Conservation (phyloP, 1,140 invertebrate genomes). For the Cyclargus thomasi region DNA sequence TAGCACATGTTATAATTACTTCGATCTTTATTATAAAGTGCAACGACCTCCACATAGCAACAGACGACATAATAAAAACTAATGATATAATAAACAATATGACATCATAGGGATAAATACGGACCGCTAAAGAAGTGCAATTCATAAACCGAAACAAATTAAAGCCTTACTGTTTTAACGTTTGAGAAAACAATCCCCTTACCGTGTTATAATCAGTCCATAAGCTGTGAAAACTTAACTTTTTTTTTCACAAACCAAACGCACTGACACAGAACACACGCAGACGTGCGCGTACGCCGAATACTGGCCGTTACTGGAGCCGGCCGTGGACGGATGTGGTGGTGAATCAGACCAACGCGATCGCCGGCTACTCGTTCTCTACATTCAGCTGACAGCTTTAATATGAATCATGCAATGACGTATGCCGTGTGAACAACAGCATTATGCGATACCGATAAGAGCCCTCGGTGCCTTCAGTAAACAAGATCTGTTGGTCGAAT, state of each 20-base stretch:
- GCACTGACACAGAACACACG: conserved; percentile 50
- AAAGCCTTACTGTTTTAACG: background rate
- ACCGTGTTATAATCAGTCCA: conserved; percentile 4
- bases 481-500: background rate
- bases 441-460: background rate
- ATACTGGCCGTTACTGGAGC: conserved; percentile 33
- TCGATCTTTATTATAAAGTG: conserved; percentile 5
- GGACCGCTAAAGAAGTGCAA: background rate
- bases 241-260: conserved; percentile 39
- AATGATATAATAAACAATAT: conserved; percentile 13
- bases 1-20: conserved; percentile 1
- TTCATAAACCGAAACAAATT: background rate
- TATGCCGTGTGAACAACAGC: conserved; percentile 10
- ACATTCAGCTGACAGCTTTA: conserved; percentile 36
- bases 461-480: background rate
- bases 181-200: background rate
- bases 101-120: conserved; percentile 7
- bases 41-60: conserved; percentile 4
- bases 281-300: conserved; percentile 53
- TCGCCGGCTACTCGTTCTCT: conserved; percentile 43
- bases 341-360: conserved; percentile 51
- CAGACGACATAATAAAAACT: background rate
- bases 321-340: conserved; percentile 44
- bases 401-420: conserved; percentile 44
- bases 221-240: background rate